Percentiles rank a stretch among this genome's conserved stretches.
phyloP scores from a whole-genome alignment of 2,113 vertebrate species.

The Limanda limanda region DNA sequence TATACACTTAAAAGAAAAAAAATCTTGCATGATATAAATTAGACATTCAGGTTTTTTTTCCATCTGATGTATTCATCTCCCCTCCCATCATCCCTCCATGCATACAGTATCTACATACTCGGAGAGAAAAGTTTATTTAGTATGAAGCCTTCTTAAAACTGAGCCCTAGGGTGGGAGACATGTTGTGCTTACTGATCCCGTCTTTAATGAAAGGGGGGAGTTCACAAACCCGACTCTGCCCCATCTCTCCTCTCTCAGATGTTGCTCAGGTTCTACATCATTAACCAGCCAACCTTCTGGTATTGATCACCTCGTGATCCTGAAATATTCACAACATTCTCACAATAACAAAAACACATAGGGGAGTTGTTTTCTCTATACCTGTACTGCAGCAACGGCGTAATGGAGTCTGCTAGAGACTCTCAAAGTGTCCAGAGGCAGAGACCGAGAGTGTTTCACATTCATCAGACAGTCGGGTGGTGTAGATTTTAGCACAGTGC shows the following conservation, averaged over 20 bases:
- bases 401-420: slow-evolving; percentile 32
- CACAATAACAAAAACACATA: slow-evolving; percentile 63
- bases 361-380: slow-evolving; percentile 51
- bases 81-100: neutral
- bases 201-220: slow-evolving; percentile 74
- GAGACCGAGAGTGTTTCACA: slow-evolving; percentile 48
- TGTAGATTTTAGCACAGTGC: slow-evolving; percentile 29
- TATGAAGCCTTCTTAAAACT: slow-evolving; percentile 53
- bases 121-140: slow-evolving; percentile 59
- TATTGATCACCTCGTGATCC: slow-evolving; percentile 77
- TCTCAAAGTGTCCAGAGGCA: slow-evolving; percentile 44
- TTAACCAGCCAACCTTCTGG: slow-evolving; percentile 71
- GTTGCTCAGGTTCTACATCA: slow-evolving; percentile 69
- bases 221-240: slow-evolving; percentile 56
- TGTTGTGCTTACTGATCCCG: slow-evolving; percentile 75
- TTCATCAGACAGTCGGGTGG: slow-evolving; percentile 51
- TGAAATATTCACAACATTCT: slow-evolving; percentile 76
- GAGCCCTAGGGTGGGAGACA: slow-evolving; percentile 66
- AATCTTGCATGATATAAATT: neutral
- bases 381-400: slow-evolving; percentile 31
- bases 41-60: slow-evolving; percentile 28
- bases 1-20: slow-evolving; percentile 7
- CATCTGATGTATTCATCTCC: neutral
- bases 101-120: slow-evolving; percentile 45
- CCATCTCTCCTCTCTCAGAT: slow-evolving; percentile 55